Evolutionary conservation across 2,888 invertebrate genomes (phyloP).

Genomic region (Allolobophora icterica): DNA sequence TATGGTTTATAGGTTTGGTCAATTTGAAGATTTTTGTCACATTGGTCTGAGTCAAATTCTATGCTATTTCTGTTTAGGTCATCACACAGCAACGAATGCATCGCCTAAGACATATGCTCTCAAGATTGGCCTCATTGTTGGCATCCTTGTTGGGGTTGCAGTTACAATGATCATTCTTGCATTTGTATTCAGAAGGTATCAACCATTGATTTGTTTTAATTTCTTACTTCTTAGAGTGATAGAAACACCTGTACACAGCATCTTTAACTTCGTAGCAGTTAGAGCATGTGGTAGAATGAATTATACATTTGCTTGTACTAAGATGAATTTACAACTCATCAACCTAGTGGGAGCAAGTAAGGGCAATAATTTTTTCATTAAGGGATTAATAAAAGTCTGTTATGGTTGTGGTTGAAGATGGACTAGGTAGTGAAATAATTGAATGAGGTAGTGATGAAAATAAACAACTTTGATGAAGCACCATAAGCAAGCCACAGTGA

Average conservation of each 20-base stretch:
- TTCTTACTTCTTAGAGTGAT: neutral
- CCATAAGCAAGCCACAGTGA: neutral
- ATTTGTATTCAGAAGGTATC: constrained; percentile 4
- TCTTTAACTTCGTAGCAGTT: neutral
- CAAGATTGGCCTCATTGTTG: neutral
- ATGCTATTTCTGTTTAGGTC: neutral
- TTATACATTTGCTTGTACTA: neutral
- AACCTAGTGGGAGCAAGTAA: neutral
- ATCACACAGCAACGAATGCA: neutral
- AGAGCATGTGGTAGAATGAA: neutral
- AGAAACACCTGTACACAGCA: neutral
- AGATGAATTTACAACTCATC: neutral
- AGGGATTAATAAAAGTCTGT: neutral
- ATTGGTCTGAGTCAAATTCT: neutral
- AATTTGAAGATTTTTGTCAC: neutral
- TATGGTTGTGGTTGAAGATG: neutral
- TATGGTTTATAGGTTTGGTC: neutral
- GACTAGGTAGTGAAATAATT: neutral
- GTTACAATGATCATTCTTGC: neutral
- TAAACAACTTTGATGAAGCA: neutral
- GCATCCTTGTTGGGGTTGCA: neutral
- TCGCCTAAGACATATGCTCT: neutral
- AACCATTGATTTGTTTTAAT: neutral
- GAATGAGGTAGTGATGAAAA: neutral
- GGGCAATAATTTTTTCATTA: neutral